These are phyloP conservation scores for Otocyon megalotis DNA, from an alignment of 2,113 vertebrate species.

Conservation along the genomic window DNA sequence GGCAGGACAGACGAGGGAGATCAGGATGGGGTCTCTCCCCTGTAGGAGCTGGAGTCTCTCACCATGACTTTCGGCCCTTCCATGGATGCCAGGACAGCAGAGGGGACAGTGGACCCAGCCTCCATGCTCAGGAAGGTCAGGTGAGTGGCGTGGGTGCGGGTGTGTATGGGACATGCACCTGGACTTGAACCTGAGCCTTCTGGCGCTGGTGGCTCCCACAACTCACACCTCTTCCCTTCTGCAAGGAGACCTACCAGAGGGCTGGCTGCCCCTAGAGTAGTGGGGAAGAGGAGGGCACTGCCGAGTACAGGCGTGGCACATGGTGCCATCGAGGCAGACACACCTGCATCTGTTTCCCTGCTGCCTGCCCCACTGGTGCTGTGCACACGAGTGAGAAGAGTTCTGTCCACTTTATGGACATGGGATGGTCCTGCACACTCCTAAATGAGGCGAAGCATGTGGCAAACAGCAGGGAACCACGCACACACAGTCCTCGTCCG, in stretches of 20 bases:
- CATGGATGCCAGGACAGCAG: no score
- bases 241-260: neutral
- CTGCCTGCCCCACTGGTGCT: fast-evolving
- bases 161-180: fast-evolving
- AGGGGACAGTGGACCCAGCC: neutral
- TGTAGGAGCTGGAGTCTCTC: neutral
- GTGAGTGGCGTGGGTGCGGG: neutral
- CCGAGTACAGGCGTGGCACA: fast-evolving
- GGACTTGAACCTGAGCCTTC: neutral
- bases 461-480: neutral
- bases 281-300: neutral
- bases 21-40: no score
- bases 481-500: fast-evolving
- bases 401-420: no score
- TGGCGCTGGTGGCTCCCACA: neutral
- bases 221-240: neutral
- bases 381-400: neutral
- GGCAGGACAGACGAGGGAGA: neutral
- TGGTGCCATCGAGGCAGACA: fast-evolving
- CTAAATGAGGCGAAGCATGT: fast-evolving
- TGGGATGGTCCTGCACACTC: neutral
- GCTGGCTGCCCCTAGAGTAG: neutral
- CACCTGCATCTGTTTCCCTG: fast-evolving
- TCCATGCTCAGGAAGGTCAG: neutral
- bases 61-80: fast-evolving